Evolutionary conservation across 2,797 vertebrate species (phyloP).

Genomic region (Xiphorhynchus erythropygius): DNA sequence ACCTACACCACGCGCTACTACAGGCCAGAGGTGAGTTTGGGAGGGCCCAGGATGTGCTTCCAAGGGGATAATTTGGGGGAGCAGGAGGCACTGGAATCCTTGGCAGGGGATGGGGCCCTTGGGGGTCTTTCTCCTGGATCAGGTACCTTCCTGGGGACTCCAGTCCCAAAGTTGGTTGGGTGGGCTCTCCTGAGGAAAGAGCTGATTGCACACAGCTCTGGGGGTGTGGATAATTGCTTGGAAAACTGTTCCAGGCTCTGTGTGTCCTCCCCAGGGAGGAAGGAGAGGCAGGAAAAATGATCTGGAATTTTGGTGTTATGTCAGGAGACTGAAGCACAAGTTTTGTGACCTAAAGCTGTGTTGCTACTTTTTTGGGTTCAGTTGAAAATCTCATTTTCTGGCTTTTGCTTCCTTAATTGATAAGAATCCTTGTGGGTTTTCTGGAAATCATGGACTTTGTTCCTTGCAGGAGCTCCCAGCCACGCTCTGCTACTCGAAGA

Average conservation of each 20-base stretch:
- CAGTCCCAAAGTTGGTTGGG: accelerated
- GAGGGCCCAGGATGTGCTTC: background rate
- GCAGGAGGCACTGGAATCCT: background rate
- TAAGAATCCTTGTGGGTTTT: background rate
- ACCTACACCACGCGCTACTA: conserved; percentile 90
- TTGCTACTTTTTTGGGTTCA: background rate
- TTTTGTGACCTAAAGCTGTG: background rate
- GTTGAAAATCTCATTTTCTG: accelerated
- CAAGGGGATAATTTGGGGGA: background rate
- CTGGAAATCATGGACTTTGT: accelerated
- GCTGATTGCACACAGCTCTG: background rate
- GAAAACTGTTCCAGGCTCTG: background rate
- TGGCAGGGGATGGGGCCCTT: accelerated
- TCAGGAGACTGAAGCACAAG: background rate
- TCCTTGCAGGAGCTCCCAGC: conserved; percentile 74
- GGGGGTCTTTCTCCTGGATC: accelerated
- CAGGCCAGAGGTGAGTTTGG: conserved; percentile 48
- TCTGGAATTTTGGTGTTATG: accelerated
- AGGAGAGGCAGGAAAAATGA: background rate
- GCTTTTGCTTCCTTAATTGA: accelerated
- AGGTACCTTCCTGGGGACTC: background rate
- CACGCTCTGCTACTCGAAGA: conserved; percentile 70
- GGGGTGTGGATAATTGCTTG: background rate
- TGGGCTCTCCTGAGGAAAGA: background rate
- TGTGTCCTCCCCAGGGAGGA: background rate